Evolutionary conservation across 2,888 invertebrate species (phyloP).

Genomic region (Ectemnius continuus): DNA sequence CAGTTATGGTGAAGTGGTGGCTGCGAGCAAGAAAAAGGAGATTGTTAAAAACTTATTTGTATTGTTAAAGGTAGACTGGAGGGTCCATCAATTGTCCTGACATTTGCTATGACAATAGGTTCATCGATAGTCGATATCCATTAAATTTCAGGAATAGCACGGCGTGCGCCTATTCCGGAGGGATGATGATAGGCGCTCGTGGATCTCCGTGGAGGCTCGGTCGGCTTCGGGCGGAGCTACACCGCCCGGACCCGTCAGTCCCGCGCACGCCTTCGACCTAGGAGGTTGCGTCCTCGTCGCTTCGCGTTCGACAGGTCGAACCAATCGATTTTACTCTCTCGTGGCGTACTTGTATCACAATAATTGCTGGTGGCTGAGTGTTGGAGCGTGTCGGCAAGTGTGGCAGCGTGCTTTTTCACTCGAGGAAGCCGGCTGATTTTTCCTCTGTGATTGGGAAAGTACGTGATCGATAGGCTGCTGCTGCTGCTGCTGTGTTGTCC

Average conservation of each 20-base stretch:
- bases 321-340: slow-evolving; percentile 44
- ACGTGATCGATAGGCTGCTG: neutral
- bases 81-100: slow-evolving; percentile 20
- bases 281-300: slow-evolving; percentile 33
- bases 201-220: slow-evolving; percentile 47
- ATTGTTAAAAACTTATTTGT: slow-evolving; percentile 9
- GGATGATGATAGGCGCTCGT: slow-evolving; percentile 54
- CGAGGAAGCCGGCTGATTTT: neutral
- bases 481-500: neutral
- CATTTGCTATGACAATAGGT: slow-evolving; percentile 16
- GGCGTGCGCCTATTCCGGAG: slow-evolving; percentile 20
- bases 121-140: slow-evolving; percentile 44
- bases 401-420: slow-evolving; percentile 34
- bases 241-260: slow-evolving; percentile 69
- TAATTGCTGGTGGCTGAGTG: neutral
- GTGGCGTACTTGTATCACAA: neutral
- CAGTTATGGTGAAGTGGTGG: no score
- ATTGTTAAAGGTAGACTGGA: slow-evolving; percentile 7
- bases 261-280: slow-evolving; percentile 63
- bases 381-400: slow-evolving; percentile 48
- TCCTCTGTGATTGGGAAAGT: neutral
- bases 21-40: neutral
- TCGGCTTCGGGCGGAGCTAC: slow-evolving; percentile 54
- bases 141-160: slow-evolving; percentile 47
- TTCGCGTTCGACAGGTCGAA: slow-evolving; percentile 14